A percentile compares a stretch with the other conserved stretches of the same genome.
These are phyloP conservation scores for Fistularia commersonii DNA, from an alignment of 2,797 vertebrate species.

Conservation along the genomic window DNA sequence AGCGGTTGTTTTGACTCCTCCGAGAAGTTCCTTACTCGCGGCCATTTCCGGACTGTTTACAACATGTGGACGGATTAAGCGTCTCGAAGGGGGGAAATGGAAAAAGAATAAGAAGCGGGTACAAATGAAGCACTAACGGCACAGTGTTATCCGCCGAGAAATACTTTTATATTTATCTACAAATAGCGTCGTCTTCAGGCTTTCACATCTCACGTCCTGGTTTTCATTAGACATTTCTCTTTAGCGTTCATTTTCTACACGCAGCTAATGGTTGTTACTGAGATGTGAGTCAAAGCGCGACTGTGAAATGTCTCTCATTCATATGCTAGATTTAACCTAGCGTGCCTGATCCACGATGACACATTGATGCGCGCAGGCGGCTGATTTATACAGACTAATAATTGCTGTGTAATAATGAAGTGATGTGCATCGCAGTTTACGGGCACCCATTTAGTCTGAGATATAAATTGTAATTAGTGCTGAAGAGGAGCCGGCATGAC, in stretches of 20 bases:
- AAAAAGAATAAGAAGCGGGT: too few relatives aligned
- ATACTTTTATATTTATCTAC: too few relatives aligned
- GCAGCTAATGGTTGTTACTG: conserved; percentile 30
- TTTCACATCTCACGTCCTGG: not conserved
- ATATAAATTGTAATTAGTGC: conserved; percentile 53
- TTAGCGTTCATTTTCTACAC: conserved; percentile 23
- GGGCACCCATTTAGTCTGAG: conserved; percentile 43
- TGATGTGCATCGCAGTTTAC: conserved; percentile 54
- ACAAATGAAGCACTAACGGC: too few relatives aligned
- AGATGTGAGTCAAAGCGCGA: conserved; percentile 49
- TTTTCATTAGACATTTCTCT: conserved; percentile 3
- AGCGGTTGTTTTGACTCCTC: conserved; percentile 9
- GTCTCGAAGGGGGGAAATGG: too few relatives aligned
- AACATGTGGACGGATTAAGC: too few relatives aligned
- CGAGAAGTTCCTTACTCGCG: not conserved
- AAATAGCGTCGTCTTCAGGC: too few relatives aligned
- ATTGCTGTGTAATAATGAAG: conserved; percentile 51
- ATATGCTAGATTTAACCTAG: conserved; percentile 61
- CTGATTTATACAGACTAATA: conserved; percentile 51
- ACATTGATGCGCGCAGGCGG: conserved; percentile 47
- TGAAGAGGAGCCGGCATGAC: conserved; percentile 37
- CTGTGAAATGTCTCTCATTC: conserved; percentile 57
- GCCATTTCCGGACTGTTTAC: not conserved
- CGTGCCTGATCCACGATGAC: conserved; percentile 66
- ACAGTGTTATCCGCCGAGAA: too few relatives aligned